These are phyloP conservation scores for Hydractinia symbiolongicarpus DNA, from an alignment of 30 jellyfish, hydroid and myxozoan species.

Conservation along the genomic window DNA sequence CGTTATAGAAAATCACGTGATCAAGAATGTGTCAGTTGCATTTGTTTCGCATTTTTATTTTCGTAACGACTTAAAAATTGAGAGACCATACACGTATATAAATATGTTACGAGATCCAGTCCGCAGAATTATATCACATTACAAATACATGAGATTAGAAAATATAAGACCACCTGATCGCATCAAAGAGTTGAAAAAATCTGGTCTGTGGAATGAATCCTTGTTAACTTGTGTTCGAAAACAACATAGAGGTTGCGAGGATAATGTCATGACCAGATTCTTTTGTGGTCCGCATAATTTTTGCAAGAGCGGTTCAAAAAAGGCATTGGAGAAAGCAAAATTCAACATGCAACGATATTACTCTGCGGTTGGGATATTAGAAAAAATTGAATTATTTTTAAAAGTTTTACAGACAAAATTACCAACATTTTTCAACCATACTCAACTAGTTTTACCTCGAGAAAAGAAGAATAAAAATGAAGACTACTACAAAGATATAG, in stretches of 20 bases:
- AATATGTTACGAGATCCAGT: slow-evolving; percentile 84
- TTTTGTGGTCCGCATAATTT: slow-evolving; percentile 59
- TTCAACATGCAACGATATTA: slow-evolving; percentile 53
- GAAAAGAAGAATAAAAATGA: not conserved
- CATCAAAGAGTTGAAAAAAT: slow-evolving; percentile 47
- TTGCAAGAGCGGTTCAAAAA: slow-evolving; percentile 63
- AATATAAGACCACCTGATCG: slow-evolving; percentile 53
- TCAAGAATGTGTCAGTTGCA: slow-evolving; percentile 18
- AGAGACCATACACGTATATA: slow-evolving; percentile 54
- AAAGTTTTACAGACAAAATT: slow-evolving; percentile 46
- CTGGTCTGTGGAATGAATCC: slow-evolving; percentile 72
- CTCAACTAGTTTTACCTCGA: not conserved
- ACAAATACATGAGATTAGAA: slow-evolving; percentile 61
- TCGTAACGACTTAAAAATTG: slow-evolving; percentile 36
- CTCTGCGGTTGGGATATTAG: slow-evolving; percentile 76
- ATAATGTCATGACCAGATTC: slow-evolving; percentile 76
- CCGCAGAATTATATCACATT: slow-evolving; percentile 63
- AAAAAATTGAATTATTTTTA: slow-evolving; percentile 38
- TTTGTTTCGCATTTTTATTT: slow-evolving; percentile 71
- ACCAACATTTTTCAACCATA: slow-evolving; percentile 43
- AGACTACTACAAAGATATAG: not conserved
- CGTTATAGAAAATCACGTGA: slow-evolving; percentile 45
- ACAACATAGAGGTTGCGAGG: slow-evolving; percentile 89
- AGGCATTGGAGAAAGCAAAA: slow-evolving; percentile 57
- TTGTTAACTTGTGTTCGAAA: slow-evolving; percentile 53